Percentiles rank a stretch among this genome's conserved stretches.
These are phyloP conservation scores for Paraescarpia echinospica DNA, from an alignment of 1,140 invertebrate genomes.

Conservation along the genomic window DNA sequence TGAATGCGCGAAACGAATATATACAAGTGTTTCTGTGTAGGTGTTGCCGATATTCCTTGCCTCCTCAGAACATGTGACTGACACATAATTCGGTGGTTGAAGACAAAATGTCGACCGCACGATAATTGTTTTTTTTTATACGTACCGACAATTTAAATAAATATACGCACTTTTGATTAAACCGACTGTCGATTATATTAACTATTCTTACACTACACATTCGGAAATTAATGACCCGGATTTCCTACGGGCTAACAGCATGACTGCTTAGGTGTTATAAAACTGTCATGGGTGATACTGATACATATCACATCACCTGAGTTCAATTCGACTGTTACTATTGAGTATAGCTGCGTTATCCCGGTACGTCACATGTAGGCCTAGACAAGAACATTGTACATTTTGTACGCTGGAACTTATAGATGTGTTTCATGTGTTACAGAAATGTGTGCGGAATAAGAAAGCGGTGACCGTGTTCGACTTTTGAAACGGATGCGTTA, in stretches of 20 bases:
- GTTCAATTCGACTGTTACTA: neutral
- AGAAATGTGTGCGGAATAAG: neutral
- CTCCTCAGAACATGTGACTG: too few relatives aligned
- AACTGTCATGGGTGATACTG: neutral
- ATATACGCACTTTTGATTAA: too few relatives aligned
- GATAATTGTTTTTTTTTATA: too few relatives aligned
- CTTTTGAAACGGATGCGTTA: neutral
- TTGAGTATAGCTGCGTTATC: neutral
- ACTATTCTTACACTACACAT: too few relatives aligned
- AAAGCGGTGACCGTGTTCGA: neutral
- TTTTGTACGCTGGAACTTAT: neutral
- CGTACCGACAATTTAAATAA: too few relatives aligned
- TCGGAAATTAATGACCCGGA: too few relatives aligned
- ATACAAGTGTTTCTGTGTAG: too few relatives aligned
- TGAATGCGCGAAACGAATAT: too few relatives aligned
- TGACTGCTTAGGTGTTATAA: neutral
- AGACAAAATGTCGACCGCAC: too few relatives aligned
- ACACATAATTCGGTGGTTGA: too few relatives aligned
- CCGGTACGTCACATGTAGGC: neutral
- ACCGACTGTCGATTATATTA: too few relatives aligned
- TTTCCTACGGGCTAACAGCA: neutral
- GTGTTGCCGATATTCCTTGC: too few relatives aligned
- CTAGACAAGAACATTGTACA: neutral
- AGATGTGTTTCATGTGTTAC: neutral
- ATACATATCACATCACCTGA: neutral